Evolutionary conservation across 2,113 vertebrate genomes (phyloP), one percentile per base, ranked within the genome.

Genomic region (Pteropus alecto): DNA sequence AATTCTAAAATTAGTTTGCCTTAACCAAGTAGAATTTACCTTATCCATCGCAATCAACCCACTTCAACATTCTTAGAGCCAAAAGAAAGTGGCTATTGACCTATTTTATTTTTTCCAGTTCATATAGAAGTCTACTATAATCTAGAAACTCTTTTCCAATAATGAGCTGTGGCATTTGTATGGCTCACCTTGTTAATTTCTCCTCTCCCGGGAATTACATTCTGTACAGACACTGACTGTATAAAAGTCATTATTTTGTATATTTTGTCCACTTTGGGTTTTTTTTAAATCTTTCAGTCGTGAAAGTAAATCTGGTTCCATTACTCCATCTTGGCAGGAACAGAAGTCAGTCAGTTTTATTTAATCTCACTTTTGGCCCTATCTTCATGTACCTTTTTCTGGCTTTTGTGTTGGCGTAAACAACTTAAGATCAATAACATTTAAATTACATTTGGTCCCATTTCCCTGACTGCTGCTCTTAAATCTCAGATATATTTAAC

Each of bases 1-100:
- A 93, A 71, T 38, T 74, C 35, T 71, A 96, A 95, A 74, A 60
- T 74, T 33, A 91, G 41, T 71, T 30, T 92, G 65, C n/a, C n/a
- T 89, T 91, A 51, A 94, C 46, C 26, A 68, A 28, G 38, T 61
- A 83, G 56, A 33, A 79, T 90, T 96, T 88, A 95, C 15, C 28
- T 86, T 14, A 65, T 58, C 30, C 13, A 90, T 67, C 4, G 92
- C 15, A 97, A 92, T 61, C 70, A 96, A 92, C 28, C 10, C 51
- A 63, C 33, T 92, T 97, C 11, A 5, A 24, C 79, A 95, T 63
- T 33, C 38, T 83, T 70, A 74, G n/a, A 95, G 35, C 43, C 63
- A 56, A 92, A 96, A 87, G 21, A 79, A 95, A 81, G 71, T 58
- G 43, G 56, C 38, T 63, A 61, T 43, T 89, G 84, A 63, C 61